Conservation (phyloP, 1,140 invertebrate species). For the Heliothis virescens region DNA sequence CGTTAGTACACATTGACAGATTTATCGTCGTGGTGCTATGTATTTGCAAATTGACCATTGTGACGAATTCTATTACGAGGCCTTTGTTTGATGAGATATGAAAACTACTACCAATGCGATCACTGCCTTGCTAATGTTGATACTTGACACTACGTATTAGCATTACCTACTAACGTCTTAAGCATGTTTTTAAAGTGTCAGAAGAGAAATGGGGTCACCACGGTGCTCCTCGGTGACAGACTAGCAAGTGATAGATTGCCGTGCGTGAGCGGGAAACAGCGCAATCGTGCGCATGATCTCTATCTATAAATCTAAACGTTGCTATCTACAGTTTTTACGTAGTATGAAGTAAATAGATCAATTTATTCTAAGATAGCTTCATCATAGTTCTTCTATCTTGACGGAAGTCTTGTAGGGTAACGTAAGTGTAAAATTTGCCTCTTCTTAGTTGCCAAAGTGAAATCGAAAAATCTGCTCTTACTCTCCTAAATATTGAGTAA, state of each 20-base stretch:
- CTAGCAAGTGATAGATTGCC: constrained; percentile 37
- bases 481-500: constrained; percentile 5
- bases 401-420: not conserved
- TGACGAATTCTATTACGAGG: constrained; percentile 20
- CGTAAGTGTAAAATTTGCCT: not conserved
- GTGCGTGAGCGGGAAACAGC: constrained; percentile 17
- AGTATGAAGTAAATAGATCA: not conserved
- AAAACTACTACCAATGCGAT: not conserved
- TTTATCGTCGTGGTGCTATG: constrained; percentile 11
- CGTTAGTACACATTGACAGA: constrained; percentile 43
- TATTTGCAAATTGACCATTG: constrained; percentile 38
- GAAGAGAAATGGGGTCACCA: constrained; percentile 35
- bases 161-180: constrained; percentile 10
- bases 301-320: constrained; percentile 41
- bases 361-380: no score
- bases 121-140: constrained; percentile 2
- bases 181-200: not conserved
- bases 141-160: not conserved
- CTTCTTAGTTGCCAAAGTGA: constrained; percentile 1
- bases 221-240: constrained; percentile 32
- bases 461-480: not conserved
- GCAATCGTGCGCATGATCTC: constrained; percentile 27
- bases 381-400: no score
- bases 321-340: constrained; percentile 8
- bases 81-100: constrained; percentile 21